Base-by-base conservation (phyloP, 2,888 invertebrate species). In the Lamproptera curius region DNA sequence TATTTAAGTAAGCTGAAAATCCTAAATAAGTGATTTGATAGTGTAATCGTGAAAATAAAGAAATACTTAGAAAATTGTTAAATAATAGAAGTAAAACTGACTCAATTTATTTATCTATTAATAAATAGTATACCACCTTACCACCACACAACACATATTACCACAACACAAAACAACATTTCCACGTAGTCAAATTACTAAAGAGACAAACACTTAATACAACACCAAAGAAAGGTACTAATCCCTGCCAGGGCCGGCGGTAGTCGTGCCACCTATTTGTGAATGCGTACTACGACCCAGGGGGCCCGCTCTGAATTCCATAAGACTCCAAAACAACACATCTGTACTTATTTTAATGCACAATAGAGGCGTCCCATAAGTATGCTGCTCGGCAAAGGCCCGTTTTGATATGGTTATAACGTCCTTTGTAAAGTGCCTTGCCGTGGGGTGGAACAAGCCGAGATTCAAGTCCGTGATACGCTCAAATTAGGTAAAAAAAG, bases 351-450 rank as follows among this genome's bases (percentile, higher is more conserved):
- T 79, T 81, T 75, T 77, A 79, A 79, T 72, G 73, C 61, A 76
- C 73, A 73, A 82, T 74, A 78, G 75, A 71, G 65, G 70, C 68
- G 67, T 67, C 61, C 76, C 68, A 81, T 86, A 83, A 82, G 86
- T 86, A 86, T 87, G 86, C 86, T 72, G 65, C 75, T 65, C 81
- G 73, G 77, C 76, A 67, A 73, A 82, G 78, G 85, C 83, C 77
- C 72, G 79, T 38, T 84, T 86, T 86, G 85, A 87, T 86, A 86
- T 87, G 87, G 86, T 85, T 86, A 86, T 87, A 83, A 87, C 81
- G 74, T 81, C 76, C 81, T 86, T 87, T 85, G 84, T 83, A 69
- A 73, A 62, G 42, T 66, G 28, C n/a, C n/a, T n/a, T n/a, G n/a
- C n/a, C n/a, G n/a, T n/a, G n/a, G n/a, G n/a, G n/a, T n/a, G 41